Evolutionary conservation across 2,797 vertebrate species (phyloP).

Genomic region (Acrocephalus scirpaceus): DNA sequence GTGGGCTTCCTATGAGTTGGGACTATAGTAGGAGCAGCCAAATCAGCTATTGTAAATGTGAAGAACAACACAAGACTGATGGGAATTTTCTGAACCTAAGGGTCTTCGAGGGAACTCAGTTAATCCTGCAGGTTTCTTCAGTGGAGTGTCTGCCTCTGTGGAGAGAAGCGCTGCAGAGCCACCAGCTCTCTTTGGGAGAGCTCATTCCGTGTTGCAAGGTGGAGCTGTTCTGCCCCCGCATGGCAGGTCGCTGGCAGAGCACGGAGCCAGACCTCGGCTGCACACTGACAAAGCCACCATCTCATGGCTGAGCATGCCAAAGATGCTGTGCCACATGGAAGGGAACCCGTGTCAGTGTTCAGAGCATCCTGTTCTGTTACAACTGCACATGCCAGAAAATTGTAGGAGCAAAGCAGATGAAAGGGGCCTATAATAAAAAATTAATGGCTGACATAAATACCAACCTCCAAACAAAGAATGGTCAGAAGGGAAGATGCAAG

Average conservation of each 20-base stretch:
- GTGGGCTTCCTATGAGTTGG: background rate
- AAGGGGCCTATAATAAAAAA: background rate
- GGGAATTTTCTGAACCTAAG: background rate
- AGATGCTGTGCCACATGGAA: background rate
- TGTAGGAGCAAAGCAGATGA: background rate
- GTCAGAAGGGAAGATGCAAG: background rate
- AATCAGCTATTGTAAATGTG: background rate
- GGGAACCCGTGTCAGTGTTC: background rate
- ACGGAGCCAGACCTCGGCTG: background rate
- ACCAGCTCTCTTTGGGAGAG: background rate
- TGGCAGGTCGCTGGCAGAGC: conserved; percentile 53
- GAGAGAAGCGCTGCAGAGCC: background rate
- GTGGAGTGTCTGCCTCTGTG: background rate
- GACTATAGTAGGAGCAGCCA: background rate
- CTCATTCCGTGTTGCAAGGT: background rate
- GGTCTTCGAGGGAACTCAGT: background rate
- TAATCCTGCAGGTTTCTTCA: background rate
- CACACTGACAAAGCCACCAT: background rate
- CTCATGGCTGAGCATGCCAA: background rate
- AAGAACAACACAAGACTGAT: background rate
- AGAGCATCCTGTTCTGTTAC: background rate
- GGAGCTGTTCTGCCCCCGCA: conserved; percentile 63
- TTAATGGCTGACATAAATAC: background rate
- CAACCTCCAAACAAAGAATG: background rate
- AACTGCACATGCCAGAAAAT: background rate